A percentile compares a stretch with the other conserved stretches of the same genome.
Evolutionary conservation across 2,113 vertebrate genomes (phyloP).

Genomic region (Laticauda colubrina): DNA sequence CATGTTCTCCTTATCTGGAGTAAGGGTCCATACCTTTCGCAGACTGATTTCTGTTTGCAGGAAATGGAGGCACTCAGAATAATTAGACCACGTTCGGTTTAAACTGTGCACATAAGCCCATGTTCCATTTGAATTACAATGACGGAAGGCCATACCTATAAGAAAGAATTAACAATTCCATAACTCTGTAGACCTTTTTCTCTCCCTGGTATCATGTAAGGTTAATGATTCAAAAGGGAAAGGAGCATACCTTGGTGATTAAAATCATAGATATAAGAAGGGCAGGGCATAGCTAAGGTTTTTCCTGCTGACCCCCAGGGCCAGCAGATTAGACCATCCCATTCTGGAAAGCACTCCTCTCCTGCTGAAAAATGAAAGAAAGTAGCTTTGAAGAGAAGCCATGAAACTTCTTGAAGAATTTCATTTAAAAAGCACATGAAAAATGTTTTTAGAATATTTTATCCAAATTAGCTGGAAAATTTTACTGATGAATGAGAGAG

Average conservation of each 20-base stretch:
- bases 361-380: conserved; percentile 61
- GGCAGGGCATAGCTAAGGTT: conserved; percentile 77
- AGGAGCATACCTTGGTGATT: conserved; percentile 80
- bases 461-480: not conserved
- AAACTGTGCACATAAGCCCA: conserved; percentile 79
- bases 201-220: not conserved
- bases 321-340: conserved; percentile 90
- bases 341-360: conserved; percentile 79
- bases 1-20: not conserved
- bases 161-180: not conserved
- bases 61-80: conserved; percentile 82
- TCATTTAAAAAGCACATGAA: not conserved
- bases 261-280: conserved; percentile 86
- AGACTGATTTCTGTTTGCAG: conserved; percentile 67
- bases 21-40: conserved; percentile 60
- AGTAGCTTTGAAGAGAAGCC: conserved; percentile 1
- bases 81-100: conserved; percentile 86
- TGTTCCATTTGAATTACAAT: conserved; percentile 79
- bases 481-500: not conserved
- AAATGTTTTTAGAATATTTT: not conserved
- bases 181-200: not conserved
- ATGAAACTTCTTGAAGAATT: not conserved
- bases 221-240: not conserved
- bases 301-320: conserved; percentile 77
- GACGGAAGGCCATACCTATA: conserved; percentile 76